Base-by-base conservation (phyloP, 2,888 invertebrate genomes). In the Aphodius sticticus region DNA sequence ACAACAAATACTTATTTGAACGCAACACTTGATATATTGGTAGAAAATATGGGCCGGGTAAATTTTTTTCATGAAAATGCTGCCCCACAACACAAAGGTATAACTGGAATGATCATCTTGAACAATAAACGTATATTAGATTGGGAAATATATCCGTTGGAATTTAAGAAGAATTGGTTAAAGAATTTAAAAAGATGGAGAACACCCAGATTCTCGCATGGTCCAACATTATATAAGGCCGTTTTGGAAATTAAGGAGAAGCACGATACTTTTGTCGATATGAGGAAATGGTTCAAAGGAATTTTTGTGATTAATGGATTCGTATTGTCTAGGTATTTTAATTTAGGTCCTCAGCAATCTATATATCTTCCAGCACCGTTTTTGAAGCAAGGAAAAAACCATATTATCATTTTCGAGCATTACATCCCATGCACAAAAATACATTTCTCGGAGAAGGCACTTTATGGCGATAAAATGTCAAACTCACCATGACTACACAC, bases 261-360 rank as follows among this genome's bases (percentile, higher is more conserved):
- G 0, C 87, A 90, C 69, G 97, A 97, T 86, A 96, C 96, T 0
- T 97, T 93, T 86, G 86, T 97, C 9, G 93, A 95, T 85, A 93
- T 95, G 84, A 90, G 91, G 70, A 93, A 92, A n/a, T 98, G 97
- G 97, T 93, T 92, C 78, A 97, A 97, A 91, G 97, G 97, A 3
- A 92, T 95, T 80, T 93, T 95, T 0, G 95, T 96, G 88, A 89
- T 98, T 0, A 98, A 98, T 87, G 96, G 95, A 0, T 93, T 95
- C 86, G 96, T 97, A 87, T 90, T 98, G 35, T 97, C 97, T 0
- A 91, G 97, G 71, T 97, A 97, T 88, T 96, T 96, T 94, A 86
- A 91, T 0, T 91, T 92, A 70, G 97, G 97, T 0, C 97, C 97
- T 0, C 95, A 96, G 88, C 91, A 94, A 80, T 95, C 96, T 0